Percentiles rank a stretch among this genome's conserved stretches.
phyloP scores from a whole-genome alignment of 2,113 vertebrate genomes.

The Xenotilapia leptura region DNA sequence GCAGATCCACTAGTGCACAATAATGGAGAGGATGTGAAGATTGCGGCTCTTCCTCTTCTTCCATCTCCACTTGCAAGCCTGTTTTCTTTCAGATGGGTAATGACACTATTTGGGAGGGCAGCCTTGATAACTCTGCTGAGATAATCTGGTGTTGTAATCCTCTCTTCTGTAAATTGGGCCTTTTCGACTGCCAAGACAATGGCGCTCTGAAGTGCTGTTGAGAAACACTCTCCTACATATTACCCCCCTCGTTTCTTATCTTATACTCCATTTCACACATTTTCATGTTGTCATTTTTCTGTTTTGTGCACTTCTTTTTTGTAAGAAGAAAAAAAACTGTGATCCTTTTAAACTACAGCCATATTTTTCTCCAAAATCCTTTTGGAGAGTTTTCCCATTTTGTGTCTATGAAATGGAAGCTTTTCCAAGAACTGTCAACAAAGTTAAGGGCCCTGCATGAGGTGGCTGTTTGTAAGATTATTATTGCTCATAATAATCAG shows the following conservation, averaged over 20 bases:
- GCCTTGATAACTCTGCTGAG: conserved; percentile 1
- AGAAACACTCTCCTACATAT: conserved; percentile 19
- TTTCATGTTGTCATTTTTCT: conserved; percentile 13
- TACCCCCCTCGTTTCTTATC: background rate
- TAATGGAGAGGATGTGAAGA: background rate
- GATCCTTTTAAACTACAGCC: background rate
- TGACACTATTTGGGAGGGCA: conserved; percentile 19
- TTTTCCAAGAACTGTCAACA: conserved; percentile 7
- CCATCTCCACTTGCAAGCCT: background rate
- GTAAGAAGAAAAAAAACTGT: background rate
- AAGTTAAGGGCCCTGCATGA: background rate
- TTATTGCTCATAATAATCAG: conserved; percentile 28
- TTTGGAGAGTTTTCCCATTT: background rate
- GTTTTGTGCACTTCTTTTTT: background rate
- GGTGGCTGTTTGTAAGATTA: conserved; percentile 1
- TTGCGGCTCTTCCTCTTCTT: background rate
- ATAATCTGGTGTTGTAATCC: conserved; percentile 52
- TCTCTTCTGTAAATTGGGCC: conserved; percentile 43
- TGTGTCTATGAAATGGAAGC: background rate
- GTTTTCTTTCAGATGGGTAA: conserved; percentile 7
- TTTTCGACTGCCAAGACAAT: background rate
- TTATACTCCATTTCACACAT: background rate
- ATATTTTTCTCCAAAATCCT: background rate
- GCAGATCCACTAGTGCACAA: background rate
- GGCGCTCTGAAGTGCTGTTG: conserved; percentile 17